Percentiles rank a stretch among this genome's conserved stretches.
Conservation (phyloP, 2,113 vertebrate genomes). For the Lipotes vexillifer region DNA sequence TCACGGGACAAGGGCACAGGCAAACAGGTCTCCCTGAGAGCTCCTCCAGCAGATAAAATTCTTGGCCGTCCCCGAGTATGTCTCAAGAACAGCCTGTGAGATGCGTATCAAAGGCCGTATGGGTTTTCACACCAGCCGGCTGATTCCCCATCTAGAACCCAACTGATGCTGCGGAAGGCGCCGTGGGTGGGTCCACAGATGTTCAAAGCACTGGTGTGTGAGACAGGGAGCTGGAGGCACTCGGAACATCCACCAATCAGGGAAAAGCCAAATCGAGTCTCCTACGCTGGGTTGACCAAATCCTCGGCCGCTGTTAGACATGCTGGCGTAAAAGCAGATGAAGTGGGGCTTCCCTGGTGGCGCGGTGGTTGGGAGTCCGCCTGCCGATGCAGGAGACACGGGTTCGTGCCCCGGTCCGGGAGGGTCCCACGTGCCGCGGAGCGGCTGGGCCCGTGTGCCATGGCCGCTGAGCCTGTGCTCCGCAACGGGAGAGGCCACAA, state of each 20-base stretch:
- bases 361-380: no score
- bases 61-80: not conserved
- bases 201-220: no score
- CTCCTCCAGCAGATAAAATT: not conserved
- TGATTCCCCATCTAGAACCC: not conserved
- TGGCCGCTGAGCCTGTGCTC: no score
- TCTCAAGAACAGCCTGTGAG: not conserved
- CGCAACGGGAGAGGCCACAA: no score
- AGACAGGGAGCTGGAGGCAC: not conserved
- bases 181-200: fast-evolving
- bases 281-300: fast-evolving
- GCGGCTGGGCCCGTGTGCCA: no score
- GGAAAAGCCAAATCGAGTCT: not conserved
- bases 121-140: not conserved
- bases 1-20: not conserved
- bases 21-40: not conserved
- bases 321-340: not conserved
- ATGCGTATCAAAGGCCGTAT: not conserved
- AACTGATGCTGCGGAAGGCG: not conserved
- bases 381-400: no score
- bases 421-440: no score
- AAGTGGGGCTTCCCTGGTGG: no score
- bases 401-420: no score
- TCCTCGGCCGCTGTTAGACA: not conserved
- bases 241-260: fast-evolving